Evolutionary conservation across 2,888 invertebrate genomes (phyloP).

Genomic region (Latrodectus elegans): DNA sequence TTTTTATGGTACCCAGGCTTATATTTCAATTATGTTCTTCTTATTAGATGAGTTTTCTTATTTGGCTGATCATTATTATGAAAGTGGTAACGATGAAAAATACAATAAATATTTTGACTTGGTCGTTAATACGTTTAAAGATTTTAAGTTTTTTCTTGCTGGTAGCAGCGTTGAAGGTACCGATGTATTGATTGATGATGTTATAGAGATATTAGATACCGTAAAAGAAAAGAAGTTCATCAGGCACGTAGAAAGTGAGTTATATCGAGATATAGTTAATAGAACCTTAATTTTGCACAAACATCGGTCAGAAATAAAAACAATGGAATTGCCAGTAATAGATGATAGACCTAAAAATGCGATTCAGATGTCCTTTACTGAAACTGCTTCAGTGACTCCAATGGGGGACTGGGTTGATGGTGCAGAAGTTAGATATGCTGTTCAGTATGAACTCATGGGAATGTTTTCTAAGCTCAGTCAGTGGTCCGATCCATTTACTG

Average conservation of each 20-base stretch:
- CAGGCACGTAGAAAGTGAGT: neutral
- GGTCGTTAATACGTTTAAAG: neutral
- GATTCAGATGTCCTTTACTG: neutral
- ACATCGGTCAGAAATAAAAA: neutral
- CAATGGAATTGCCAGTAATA: neutral
- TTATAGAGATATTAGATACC: neutral
- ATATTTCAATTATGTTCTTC: slow-evolving; percentile 8
- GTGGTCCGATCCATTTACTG: neutral
- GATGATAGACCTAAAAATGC: neutral
- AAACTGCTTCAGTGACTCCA: neutral
- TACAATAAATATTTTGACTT: neutral
- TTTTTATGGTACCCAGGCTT: neutral
- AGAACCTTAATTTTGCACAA: neutral
- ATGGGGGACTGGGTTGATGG: neutral
- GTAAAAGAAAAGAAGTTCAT: neutral
- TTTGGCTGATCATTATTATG: neutral
- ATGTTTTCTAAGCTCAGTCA: neutral
- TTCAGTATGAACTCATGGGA: neutral
- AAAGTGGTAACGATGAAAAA: neutral
- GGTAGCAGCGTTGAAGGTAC: neutral
- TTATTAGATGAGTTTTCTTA: neutral
- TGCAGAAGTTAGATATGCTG: neutral
- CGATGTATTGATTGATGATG: neutral
- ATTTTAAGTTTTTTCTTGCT: neutral
- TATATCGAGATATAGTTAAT: neutral